Evolutionary conservation across 1,140 invertebrate species (phyloP), one percentile per base, ranked within the genome.

Genomic region (Lordiphosa stackelbergi): DNA sequence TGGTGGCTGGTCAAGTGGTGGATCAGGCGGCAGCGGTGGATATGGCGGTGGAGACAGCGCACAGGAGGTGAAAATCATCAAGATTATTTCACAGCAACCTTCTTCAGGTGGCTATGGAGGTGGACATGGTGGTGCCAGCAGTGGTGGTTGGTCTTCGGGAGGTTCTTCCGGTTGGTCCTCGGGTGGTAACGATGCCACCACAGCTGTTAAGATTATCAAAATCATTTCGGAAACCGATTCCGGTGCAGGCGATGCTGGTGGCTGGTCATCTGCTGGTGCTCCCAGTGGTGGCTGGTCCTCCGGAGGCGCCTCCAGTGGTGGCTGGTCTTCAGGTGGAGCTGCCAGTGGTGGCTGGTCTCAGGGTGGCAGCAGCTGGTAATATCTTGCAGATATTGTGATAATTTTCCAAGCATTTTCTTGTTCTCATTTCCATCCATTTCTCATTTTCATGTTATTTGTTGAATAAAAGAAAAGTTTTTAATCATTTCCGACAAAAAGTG

Each of bases 181-280:
- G 9, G 71, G 69, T 11, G 71, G 51, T 31, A 49, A 31, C 9
- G 70, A 74, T 13, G 58, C 70, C 12, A 55, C 43, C 1, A 6
- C 73, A 5, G 75, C 75, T n/a, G 68, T 81, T 0, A 81, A 81
- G 41, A 81, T 81, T 45, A 69, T 81, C 12, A 81, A 81, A 53
- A 72, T 81, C 47, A 81, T 81, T 28, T 74, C 75, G 8, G 75
- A 81, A 6, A 69, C 52, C 41, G 56, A 61, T 12, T 31, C 55
- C 12, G 66, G 59, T 16, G 49, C 43, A n/a, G 66, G 71, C 5
- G 68, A 65, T 37, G 36, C 56, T 35, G 59, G 66, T 8, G 66
- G 70, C 7, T 77, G 73, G 74, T 51, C 63, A 0, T 60, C 64
- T 0, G 57, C 43, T 0, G 73, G 73, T 0, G 40, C 58, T 0